These are phyloP conservation scores for Crossaster papposus DNA, from an alignment of 53 echinoderm and acorn worm species.

Conservation along the genomic window DNA sequence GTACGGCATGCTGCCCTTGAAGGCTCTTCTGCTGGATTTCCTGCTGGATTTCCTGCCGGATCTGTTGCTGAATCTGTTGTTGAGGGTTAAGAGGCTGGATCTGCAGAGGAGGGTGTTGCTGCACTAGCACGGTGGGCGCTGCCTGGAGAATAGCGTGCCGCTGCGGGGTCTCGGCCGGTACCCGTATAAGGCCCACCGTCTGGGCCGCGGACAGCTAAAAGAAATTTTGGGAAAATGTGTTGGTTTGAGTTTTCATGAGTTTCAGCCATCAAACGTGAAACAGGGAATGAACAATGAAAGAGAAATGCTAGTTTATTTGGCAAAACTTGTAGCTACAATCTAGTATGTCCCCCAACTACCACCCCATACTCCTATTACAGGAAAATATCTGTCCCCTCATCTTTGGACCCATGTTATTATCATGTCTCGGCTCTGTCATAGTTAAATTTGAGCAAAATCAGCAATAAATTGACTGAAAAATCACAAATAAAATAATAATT, in stretches of 20 bases:
- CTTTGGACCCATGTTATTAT: too few species aligned
- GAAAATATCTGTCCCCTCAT: too few species aligned
- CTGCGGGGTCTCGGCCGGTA: slow-evolving; percentile 4
- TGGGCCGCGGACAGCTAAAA: slow-evolving; percentile 57
- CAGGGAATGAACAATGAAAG: too few species aligned
- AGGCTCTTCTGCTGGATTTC: slow-evolving; percentile 7
- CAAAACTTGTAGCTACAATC: too few species aligned
- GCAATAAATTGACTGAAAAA: too few species aligned
- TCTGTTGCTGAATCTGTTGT: slow-evolving; percentile 51
- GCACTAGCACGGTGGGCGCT: slow-evolving; percentile 28
- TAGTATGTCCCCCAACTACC: too few species aligned
- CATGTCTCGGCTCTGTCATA: too few species aligned
- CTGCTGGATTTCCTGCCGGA: slow-evolving; percentile 52
- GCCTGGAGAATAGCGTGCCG: slow-evolving; percentile 61
- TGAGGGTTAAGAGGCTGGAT: slow-evolving; percentile 38
- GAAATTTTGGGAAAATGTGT: neutral
- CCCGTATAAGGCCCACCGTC: slow-evolving; percentile 46
- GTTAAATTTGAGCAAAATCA: too few species aligned
- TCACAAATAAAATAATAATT: too few species aligned
- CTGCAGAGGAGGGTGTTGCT: slow-evolving; percentile 54
- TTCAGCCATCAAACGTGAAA: neutral
- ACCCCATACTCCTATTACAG: too few species aligned
- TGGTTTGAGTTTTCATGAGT: too few species aligned
- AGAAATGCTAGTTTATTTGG: too few species aligned
- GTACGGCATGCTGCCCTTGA: slow-evolving; percentile 16